Base-by-base conservation (phyloP, 2,888 invertebrate species). In the Lomographa bimaculata region DNA sequence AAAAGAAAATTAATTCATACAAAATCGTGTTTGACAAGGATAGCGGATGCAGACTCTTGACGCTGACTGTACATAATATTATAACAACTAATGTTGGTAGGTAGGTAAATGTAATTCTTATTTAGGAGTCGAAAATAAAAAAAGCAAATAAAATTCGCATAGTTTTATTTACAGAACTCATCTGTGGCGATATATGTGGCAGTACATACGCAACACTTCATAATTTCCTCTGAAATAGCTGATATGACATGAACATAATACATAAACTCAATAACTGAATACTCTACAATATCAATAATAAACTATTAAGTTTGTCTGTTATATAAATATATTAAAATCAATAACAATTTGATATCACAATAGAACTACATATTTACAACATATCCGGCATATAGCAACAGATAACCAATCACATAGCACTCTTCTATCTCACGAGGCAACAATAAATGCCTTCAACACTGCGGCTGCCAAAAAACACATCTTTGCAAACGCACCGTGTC, bases 151-250 rank as follows among this genome's bases (percentile, higher is more conserved):
- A 53, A 44, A 41, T 46, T 52, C 27, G 36, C 52, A 46, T 41
- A 50, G 34, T 54, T 61, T 58, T 47, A 57, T 56, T 48, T 46
- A 50, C 48, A 46, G 7, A 42, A 46, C 32, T 18, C 34, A 37
- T 32, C 21, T 41, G 29, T 36, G 23, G 32, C 29, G 24, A 40
- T 44, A 46, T 41, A 47, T 41, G 37, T 46, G 7, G n/a, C n/a
- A n/a, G n/a, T n/a, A 36, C 41, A 16, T 27, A 40, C 26, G 20
- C 11, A 41, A 38, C 43, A 43, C 18, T 20, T 20, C 27, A 35
- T 38, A 42, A 36, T 36, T 36, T 27, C 20, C 8, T 40, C 7
- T 27, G 6, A 6, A 27, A 19, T 17, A 25, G 12, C 18, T 18
- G 39, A 29, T 27, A 41, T 27, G 26, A 36, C 19, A 21, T n/a